Conservation (phyloP, 2,888 invertebrate genomes). For the Caprella mutica region DNA sequence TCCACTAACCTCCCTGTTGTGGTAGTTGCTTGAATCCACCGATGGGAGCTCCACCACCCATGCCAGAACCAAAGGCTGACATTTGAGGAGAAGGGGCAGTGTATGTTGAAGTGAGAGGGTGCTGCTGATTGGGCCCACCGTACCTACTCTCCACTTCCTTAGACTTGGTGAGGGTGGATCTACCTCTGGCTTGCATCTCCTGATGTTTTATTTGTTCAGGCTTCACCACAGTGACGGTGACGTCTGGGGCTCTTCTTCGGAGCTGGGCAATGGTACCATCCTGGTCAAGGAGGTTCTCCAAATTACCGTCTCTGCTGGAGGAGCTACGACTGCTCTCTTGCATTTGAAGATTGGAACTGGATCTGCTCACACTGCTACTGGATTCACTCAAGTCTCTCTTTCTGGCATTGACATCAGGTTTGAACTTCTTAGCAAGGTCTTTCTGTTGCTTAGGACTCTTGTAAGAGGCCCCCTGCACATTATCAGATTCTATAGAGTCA, state of each 20-base stretch:
- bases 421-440: constrained; percentile 1
- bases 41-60: no score
- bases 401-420: no score
- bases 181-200: background rate
- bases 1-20: no score
- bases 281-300: constrained; percentile 19
- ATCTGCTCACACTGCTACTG: background rate
- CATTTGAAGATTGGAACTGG: background rate
- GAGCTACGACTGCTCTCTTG: constrained; percentile 12
- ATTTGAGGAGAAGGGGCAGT: no score
- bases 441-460: constrained; percentile 7
- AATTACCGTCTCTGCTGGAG: constrained; percentile 11
- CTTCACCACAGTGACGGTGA: constrained; percentile 44
- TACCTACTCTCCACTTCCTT: no score
- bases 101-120: no score
- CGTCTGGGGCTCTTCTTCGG: constrained; percentile 40
- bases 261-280: constrained; percentile 31
- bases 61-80: no score
- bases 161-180: constrained; percentile 3
- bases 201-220: constrained; percentile 34
- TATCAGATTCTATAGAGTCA: no score
- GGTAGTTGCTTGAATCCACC: no score
- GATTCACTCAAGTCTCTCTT: no score
- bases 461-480: no score
- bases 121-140: no score